Conservation (phyloP, 2,113 vertebrate genomes). For the western clawed frog (Xenopus tropicalis) region DNA sequence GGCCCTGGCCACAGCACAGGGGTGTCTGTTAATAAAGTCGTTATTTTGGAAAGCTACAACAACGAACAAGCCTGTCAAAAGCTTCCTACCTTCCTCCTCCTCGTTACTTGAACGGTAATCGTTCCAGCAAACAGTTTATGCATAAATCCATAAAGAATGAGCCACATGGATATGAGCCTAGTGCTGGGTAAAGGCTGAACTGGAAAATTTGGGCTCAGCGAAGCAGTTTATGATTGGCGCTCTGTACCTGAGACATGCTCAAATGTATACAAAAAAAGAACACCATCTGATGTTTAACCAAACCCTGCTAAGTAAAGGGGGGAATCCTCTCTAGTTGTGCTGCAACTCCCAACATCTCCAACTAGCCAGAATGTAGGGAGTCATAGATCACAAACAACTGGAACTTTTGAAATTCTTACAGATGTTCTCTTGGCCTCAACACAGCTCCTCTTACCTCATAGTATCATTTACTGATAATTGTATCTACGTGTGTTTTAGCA, state of each 20-base stretch:
- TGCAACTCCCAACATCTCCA: no score
- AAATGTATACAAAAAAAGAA: neutral
- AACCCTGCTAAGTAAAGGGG: no score
- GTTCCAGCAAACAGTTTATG: constrained; percentile 44
- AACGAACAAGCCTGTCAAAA: constrained; percentile 30
- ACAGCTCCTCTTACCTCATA: no score
- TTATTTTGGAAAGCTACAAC: neutral
- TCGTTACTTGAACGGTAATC: constrained; percentile 40
- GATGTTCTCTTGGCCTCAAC: no score
- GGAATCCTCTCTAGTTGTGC: no score
- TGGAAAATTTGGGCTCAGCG: constrained; percentile 10
- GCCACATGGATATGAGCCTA: constrained; percentile 13
- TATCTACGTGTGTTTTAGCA: no score
- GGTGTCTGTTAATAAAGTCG: constrained; percentile 32
- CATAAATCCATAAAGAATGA: constrained; percentile 44
- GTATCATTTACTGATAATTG: no score
- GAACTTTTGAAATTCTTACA: no score
- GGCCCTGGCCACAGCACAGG: constrained; percentile 7
- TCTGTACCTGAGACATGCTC: neutral
- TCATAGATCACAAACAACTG: no score
- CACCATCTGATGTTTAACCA: no score
- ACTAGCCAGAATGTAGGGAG: no score
- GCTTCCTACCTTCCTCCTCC: constrained; percentile 34
- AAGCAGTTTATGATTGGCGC: neutral
- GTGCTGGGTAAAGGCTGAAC: constrained; percentile 15